These are phyloP conservation scores for Stictocephala bisonia DNA, from an alignment of 2,888 invertebrate species.

Conservation along the genomic window DNA sequence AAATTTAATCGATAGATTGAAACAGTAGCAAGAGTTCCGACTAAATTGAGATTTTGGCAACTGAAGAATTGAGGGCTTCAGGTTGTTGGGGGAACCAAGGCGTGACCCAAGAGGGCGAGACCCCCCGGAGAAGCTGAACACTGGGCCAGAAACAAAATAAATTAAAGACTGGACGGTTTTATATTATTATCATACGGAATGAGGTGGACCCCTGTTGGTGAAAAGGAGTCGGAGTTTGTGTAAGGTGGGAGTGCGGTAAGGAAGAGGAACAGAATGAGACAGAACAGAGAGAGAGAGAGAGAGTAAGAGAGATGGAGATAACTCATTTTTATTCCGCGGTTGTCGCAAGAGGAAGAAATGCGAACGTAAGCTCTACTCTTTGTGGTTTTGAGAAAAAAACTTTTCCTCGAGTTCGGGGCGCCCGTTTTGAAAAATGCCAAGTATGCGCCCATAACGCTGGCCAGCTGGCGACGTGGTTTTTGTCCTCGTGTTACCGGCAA, in stretches of 20 bases:
- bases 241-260: background rate
- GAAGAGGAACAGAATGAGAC: conserved; percentile 21
- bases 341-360: conserved; percentile 43
- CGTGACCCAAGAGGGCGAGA: conserved; percentile 1
- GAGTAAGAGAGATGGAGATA: conserved; percentile 31
- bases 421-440: conserved; percentile 42
- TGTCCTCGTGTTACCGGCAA: background rate
- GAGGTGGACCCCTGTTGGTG: conserved; percentile 43
- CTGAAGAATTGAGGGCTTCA: conserved; percentile 35
- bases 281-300: conserved; percentile 28
- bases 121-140: conserved; percentile 35
- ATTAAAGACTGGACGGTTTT: conserved; percentile 48
- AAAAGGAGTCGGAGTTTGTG: no score
- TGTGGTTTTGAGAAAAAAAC: conserved; percentile 43
- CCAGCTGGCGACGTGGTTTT: conserved; percentile 37
- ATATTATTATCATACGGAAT: conserved; percentile 47
- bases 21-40: no score
- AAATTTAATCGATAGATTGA: no score
- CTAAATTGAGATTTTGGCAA: conserved; percentile 41
- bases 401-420: conserved; percentile 39
- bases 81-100: conserved; percentile 6
- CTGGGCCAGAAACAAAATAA: conserved; percentile 47
- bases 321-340: conserved; percentile 49
- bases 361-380: conserved; percentile 44
- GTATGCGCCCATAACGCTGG: conserved; percentile 42